phyloP scores from a whole-genome alignment of 2,113 vertebrate genomes.

The Phoxinus phoxinus region DNA sequence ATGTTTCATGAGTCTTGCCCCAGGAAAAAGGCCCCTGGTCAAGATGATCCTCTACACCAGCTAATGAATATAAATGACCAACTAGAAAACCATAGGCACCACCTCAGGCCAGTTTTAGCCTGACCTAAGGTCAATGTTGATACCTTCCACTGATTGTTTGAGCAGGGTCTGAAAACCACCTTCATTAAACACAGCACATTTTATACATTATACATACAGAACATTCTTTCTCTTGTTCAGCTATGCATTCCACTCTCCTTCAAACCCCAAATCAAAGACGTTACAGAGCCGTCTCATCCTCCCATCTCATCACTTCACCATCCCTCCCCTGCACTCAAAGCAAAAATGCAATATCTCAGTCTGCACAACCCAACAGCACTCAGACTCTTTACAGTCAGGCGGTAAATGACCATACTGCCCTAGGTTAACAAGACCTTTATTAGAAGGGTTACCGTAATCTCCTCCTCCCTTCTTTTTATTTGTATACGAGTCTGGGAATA shows the following conservation, averaged over 20 bases:
- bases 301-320: not conserved
- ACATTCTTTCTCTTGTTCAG: not conserved
- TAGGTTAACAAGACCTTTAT: conserved; percentile 60
- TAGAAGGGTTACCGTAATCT: conserved; percentile 55
- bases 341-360: conserved; percentile 31
- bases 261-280: conserved; percentile 2
- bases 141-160: not conserved
- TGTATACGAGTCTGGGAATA: conserved; percentile 18
- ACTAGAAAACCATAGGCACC: no score
- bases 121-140: no score
- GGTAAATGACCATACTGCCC: conserved; percentile 50
- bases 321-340: conserved; percentile 7
- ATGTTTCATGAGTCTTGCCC: no score
- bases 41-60: no score
- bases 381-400: conserved; percentile 15
- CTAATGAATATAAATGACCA: no score
- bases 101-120: no score
- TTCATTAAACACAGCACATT: not conserved
- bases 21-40: no score
- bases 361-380: conserved; percentile 7
- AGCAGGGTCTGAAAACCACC: not conserved
- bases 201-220: not conserved
- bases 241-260: not conserved
- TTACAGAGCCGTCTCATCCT: not conserved
- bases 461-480: conserved; percentile 19